Evolutionary conservation across 1,140 invertebrate species (phyloP).

Genomic region (Calycopis cecrops): DNA sequence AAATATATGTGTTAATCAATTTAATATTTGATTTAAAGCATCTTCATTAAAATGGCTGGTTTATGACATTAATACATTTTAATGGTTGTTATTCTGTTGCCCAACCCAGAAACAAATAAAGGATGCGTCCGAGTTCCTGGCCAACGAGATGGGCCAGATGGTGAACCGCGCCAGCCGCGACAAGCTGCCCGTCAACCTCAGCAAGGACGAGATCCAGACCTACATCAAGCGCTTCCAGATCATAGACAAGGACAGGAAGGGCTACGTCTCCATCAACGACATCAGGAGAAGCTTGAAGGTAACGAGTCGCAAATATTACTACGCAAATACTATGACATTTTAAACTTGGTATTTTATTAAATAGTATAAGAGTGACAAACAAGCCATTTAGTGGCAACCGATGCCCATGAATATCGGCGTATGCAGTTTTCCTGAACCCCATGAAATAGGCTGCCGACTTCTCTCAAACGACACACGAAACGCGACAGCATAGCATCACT

Average conservation of each 20-base stretch:
- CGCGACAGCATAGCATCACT: too few relatives aligned
- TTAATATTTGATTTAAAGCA: too few relatives aligned
- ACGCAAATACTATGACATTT: too few relatives aligned
- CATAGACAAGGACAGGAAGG: slow-evolving; percentile 96
- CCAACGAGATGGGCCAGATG: slow-evolving; percentile 97
- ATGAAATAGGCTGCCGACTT: too few relatives aligned
- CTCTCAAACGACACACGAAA: too few relatives aligned
- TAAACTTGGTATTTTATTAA: too few relatives aligned
- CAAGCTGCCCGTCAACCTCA: slow-evolving; percentile 94
- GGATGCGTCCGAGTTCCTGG: slow-evolving; percentile 88
- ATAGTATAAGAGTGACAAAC: too few relatives aligned
- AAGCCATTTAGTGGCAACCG: too few relatives aligned
- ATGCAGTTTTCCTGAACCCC: too few relatives aligned
- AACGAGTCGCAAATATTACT: slow-evolving; percentile 25
- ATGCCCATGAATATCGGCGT: too few relatives aligned
- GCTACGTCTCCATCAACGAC: slow-evolving; percentile 98
- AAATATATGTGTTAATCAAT: too few relatives aligned
- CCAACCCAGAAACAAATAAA: slow-evolving; percentile 83
- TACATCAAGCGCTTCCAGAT: slow-evolving; percentile 97
- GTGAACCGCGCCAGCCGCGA: slow-evolving; percentile 92
- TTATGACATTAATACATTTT: neutral
- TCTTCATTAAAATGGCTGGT: too few relatives aligned
- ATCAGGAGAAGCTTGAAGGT: slow-evolving; percentile 96
- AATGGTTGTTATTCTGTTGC: neutral
- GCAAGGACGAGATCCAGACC: slow-evolving; percentile 93